phyloP scores from a whole-genome alignment of 2,113 vertebrate genomes.

The Scopus umbretta region DNA sequence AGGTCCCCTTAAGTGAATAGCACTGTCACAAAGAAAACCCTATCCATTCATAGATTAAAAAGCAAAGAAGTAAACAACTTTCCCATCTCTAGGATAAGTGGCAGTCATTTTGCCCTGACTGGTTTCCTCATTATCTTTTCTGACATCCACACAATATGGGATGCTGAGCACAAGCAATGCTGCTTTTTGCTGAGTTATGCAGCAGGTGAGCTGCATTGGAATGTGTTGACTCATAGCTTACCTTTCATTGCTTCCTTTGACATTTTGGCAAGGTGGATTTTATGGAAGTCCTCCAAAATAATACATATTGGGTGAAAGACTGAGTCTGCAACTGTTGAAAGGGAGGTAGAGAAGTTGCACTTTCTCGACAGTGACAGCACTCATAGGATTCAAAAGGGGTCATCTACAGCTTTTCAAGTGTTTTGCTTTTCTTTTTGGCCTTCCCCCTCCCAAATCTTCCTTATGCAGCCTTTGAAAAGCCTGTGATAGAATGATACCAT shows the following conservation, averaged over 20 bases:
- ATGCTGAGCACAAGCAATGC: not conserved
- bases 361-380: not conserved
- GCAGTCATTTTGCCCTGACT: not conserved
- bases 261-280: not conserved
- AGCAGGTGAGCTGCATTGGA: not conserved
- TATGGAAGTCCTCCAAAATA: not conserved
- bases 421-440: not conserved
- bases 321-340: not conserved
- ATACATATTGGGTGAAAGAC: not conserved
- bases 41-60: not conserved
- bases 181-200: not conserved
- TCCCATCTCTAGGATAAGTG: not conserved
- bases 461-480: not conserved
- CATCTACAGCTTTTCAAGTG: not conserved
- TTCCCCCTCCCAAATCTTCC: not conserved
- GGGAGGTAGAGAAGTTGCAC: not conserved
- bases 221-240: not conserved
- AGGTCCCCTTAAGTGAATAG: not conserved
- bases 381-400: not conserved
- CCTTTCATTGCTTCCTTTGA: not conserved
- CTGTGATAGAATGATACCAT: not conserved
- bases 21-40: not conserved
- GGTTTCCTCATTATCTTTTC: not conserved
- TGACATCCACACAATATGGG: not conserved
- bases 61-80: not conserved